These are phyloP conservation scores for Neomonachus schauinslandi DNA, from an alignment of 2,113 vertebrate species.

Conservation along the genomic window DNA sequence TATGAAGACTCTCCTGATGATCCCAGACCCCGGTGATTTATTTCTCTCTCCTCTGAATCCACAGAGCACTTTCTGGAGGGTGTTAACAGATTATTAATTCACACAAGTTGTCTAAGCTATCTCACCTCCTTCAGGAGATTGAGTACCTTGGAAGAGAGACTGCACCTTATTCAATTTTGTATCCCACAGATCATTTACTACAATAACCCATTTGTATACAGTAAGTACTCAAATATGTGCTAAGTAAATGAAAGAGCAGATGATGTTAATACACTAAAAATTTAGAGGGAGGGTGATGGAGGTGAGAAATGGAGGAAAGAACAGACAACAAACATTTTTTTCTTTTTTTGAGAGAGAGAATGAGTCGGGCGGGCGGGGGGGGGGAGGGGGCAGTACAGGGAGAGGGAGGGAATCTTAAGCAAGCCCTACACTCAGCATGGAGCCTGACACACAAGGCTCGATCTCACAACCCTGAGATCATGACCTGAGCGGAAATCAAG, in stretches of 20 bases:
- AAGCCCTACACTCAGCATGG: neutral
- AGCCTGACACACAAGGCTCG: neutral
- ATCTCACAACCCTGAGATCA: neutral
- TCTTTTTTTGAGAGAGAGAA: neutral
- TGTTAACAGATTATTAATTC: constrained; percentile 2
- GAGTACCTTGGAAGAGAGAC: neutral
- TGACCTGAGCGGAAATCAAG: neutral
- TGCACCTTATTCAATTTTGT: neutral
- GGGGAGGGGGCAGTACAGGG: neutral
- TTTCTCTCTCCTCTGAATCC: constrained; percentile 9
- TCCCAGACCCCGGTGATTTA: neutral
- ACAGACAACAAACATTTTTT: constrained; percentile 24
- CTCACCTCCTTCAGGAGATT: neutral
- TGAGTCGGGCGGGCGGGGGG: neutral
- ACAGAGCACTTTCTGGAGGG: neutral
- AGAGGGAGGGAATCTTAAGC: neutral
- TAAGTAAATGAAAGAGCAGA: neutral
- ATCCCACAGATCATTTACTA: neutral
- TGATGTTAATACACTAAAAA: neutral
- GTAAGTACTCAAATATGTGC: neutral
- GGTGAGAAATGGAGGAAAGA: neutral
- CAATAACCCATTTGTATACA: neutral
- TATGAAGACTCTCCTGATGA: neutral
- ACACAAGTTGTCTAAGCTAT: constrained; percentile 14
- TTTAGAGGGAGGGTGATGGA: neutral